These are phyloP conservation scores for Conomelus anceps DNA, from an alignment of 2,888 invertebrate species.

Conservation along the genomic window DNA sequence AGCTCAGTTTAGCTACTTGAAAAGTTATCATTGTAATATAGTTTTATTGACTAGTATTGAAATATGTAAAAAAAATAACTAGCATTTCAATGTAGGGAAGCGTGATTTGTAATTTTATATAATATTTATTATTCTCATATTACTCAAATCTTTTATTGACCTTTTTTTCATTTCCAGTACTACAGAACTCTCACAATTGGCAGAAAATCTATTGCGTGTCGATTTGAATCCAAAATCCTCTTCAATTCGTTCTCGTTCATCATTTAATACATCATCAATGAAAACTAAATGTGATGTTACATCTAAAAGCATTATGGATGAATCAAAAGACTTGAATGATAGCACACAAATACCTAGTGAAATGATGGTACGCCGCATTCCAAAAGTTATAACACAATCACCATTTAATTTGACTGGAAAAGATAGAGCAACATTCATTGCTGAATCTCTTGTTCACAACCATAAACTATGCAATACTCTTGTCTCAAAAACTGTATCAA, in stretches of 20 bases:
- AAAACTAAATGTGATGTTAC: neutral
- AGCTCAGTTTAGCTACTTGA: no score
- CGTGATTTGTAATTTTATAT: no score
- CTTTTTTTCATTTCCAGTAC: neutral
- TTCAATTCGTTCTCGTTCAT: neutral
- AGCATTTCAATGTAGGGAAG: no score
- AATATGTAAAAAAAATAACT: no score
- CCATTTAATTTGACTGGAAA: neutral
- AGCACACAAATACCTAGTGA: neutral
- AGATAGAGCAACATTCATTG: neutral
- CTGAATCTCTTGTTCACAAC: neutral
- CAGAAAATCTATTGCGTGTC: neutral
- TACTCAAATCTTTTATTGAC: no score
- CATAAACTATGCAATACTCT: neutral
- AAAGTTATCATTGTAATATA: no score
- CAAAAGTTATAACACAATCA: neutral
- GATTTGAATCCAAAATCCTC: neutral
- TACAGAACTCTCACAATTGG: neutral
- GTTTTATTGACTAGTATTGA: no score
- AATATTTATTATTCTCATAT: no score
- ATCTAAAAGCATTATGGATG: neutral
- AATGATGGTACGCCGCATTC: neutral
- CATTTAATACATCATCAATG: neutral
- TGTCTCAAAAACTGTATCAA: neutral
- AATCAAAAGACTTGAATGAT: neutral